Evolutionary conservation across 2,888 invertebrate genomes (phyloP), one percentile per base, ranked within the genome.

Genomic region (Eledona agricola): DNA sequence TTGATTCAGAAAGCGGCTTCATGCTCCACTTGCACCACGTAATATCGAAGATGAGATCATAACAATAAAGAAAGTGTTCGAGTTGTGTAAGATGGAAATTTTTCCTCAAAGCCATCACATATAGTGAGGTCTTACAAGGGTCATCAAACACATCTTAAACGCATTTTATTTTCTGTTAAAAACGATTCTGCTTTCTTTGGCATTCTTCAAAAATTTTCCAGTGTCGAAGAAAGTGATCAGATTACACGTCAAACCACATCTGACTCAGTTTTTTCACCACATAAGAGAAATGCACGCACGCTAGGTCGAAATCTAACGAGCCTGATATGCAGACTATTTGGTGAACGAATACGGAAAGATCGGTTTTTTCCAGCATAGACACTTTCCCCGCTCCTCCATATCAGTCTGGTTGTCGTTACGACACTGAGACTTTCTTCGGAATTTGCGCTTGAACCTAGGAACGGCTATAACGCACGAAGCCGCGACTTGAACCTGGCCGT

Each of bases 351-450:
- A 13, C 10, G 28, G 31, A 4, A n/a, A 1, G 23, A 34, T 52
- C 22, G 15, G 25, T 25, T 38, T 52, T 52, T 52, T 25, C 17
- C 20, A 13, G 5, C 9, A 47, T 29, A 4, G 29, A 22, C 20
- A 59, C 59, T 59, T 59, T 59, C 59, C 49, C 59, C 43, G 32
- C 19, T 29, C 46, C 13, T 7, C 37, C 55, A 51, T 51, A 51
- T 51, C 35, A 17, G 35, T 26, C 46, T 34, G 42, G 19, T 50
- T 37, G 16, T 13, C 40, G 25, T 54, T 54, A 50, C 49, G 43
- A 49, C 53, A 51, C 34, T 32, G 10, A 10, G 35, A 57, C 59
- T 57, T 59, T 59, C 59, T 40, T 53, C 45, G 34, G 35, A 45
- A 11, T 26, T 19, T 20, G 26, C 10, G 9, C 12, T 22, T 11